Evolutionary conservation across 2,797 vertebrate species (phyloP).

Genomic region (Australoheros facetus): DNA sequence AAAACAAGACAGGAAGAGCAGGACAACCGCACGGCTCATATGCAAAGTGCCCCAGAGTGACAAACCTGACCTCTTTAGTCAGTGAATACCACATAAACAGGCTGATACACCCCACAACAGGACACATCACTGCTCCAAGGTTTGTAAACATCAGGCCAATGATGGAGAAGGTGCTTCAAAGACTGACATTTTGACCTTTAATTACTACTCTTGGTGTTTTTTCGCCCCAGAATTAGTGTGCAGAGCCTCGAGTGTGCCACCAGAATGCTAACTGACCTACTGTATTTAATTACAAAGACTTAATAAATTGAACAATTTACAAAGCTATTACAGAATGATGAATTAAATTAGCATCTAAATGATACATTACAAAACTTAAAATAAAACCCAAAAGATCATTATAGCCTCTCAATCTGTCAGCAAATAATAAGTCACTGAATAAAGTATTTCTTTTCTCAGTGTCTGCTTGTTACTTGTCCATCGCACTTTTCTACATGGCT

Average conservation of each 20-base stretch:
- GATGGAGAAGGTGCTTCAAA: not conserved
- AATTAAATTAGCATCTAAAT: constrained; percentile 12
- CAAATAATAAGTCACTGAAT: not conserved
- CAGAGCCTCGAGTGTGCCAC: not conserved
- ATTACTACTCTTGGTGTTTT: not conserved
- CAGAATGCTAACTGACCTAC: not conserved
- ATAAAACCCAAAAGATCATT: not conserved
- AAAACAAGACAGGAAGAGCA: constrained; percentile 35
- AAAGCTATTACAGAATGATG: constrained; percentile 7
- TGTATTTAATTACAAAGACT: constrained; percentile 4
- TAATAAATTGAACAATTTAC: constrained; percentile 2
- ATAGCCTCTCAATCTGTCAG: not conserved
- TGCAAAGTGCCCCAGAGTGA: constrained; percentile 6
- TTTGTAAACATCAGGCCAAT: not conserved
- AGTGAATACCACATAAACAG: not conserved
- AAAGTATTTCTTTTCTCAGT: not conserved
- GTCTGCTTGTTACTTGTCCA: not conserved
- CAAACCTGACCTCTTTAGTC: constrained; percentile 1
- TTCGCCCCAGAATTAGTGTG: not conserved
- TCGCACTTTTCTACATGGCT: not conserved
- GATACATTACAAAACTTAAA: not conserved
- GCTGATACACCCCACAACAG: not conserved
- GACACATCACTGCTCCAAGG: not conserved
- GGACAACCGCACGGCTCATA: constrained; percentile 2
- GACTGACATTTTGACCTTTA: not conserved